phyloP scores from a whole-genome alignment of 2,797 vertebrate genomes.

The Propithecus perrieri region DNA sequence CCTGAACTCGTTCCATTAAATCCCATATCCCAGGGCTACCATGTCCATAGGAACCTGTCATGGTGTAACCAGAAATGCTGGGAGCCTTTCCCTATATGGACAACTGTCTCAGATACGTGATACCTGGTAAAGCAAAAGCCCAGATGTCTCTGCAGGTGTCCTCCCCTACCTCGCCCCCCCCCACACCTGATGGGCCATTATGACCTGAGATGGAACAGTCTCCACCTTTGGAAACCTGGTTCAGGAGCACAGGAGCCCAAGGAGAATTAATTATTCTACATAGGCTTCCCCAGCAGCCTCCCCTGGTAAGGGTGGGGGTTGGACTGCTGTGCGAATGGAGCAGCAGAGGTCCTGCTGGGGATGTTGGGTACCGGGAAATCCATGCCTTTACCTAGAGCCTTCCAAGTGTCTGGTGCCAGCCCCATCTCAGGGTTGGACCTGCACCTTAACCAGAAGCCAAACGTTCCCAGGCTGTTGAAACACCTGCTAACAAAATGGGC shows the following conservation, averaged over 20 bases:
- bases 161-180: neutral
- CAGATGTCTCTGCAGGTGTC: neutral
- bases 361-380: neutral
- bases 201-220: too few species aligned
- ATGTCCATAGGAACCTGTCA: neutral
- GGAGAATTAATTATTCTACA: too few species aligned
- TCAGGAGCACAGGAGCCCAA: neutral
- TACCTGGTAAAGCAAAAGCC: neutral
- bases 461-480: neutral
- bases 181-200: neutral
- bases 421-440: neutral
- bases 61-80: neutral
- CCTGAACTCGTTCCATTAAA: neutral
- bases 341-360: neutral
- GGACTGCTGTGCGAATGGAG: neutral
- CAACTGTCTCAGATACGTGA: neutral
- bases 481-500: neutral
- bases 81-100: too few species aligned
- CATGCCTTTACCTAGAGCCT: neutral
- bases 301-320: too few species aligned
- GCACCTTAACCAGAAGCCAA: neutral
- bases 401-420: neutral
- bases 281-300: accelerated
- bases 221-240: neutral
- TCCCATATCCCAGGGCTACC: too few species aligned